Evolutionary conservation across 1,140 invertebrate species (phyloP), one percentile per base, ranked within the genome.

Genomic region (Drosophila navojoa): DNA sequence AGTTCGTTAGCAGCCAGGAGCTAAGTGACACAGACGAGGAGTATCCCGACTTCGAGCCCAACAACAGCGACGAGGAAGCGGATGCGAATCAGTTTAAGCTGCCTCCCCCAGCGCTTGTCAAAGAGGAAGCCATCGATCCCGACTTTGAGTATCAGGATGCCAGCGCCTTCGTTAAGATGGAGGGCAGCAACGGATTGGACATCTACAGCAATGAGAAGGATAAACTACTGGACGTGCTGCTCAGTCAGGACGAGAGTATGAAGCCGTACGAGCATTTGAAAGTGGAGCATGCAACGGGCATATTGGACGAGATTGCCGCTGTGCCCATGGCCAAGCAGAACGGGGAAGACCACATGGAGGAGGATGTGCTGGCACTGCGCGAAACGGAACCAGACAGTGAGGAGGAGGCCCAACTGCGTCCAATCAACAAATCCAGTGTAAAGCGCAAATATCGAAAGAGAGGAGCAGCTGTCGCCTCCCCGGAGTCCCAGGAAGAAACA

Each of bases 181-280:
- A 91, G 52, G 76, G 79, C 29, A 58, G 77, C 27, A 57, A 45
- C 1, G 52, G 42, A 6, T 25, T 38, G 13, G 84, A 87, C 61
- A 90, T 87, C 15, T 91, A 71, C 15, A 89, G 90, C 69, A 86
- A 76, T 52, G 79, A 91, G n/a, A 91, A 91, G 50, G 91, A 91
- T 60, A 84, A 89, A 40, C 59, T 91, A 0, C 59, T 90, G 6
- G 89, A 91, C 44, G 73, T 73, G 16, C 60, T 91, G 44, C 78
- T 90, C 9, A 89, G 49, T 35, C 58, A 64, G 3, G 77, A 89
- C n/a, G 85, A 90, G 50, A 68, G 77, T 9, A 49, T 79, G 0
- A 89, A 87, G 35, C 78, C 87, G 13, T 90, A 84, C 42, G 77
- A 79, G 29, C 80, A 64, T 38, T 49, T 90, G 2, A 90, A 90